Percentiles rank a stretch among this genome's conserved stretches.
Evolutionary conservation across 2,888 invertebrate genomes (phyloP).

Genomic region (Psylliodes chrysocephalus): DNA sequence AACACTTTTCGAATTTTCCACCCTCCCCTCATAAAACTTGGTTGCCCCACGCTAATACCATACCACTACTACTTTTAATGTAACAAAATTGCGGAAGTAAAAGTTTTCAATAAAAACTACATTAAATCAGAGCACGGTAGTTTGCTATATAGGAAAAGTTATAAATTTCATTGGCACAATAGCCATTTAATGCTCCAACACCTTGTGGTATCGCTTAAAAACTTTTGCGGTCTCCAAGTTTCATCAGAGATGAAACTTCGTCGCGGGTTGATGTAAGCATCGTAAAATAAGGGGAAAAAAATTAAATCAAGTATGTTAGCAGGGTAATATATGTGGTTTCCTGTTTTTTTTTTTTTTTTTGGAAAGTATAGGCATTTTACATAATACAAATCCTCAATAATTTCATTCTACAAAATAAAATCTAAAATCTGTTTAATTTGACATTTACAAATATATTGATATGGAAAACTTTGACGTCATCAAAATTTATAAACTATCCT

Average conservation of each 20-base stretch:
- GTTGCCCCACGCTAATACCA: not conserved
- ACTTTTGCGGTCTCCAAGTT: constrained; percentile 62
- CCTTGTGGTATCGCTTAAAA: constrained; percentile 59
- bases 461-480: too few relatives aligned
- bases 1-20: not conserved
- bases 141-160: constrained; percentile 44
- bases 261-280: constrained; percentile 27
- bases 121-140: constrained; percentile 18
- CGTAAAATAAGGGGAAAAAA: not conserved
- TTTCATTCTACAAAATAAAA: too few relatives aligned
- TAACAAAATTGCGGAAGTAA: not conserved
- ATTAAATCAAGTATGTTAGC: too few relatives aligned
- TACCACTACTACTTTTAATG: constrained; percentile 5
- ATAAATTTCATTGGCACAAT: constrained; percentile 57
- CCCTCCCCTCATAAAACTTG: not conserved
- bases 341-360: too few relatives aligned
- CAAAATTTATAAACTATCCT: too few relatives aligned
- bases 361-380: too few relatives aligned
- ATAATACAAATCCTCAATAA: too few relatives aligned
- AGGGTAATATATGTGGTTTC: too few relatives aligned
- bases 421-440: too few relatives aligned
- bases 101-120: constrained; percentile 21
- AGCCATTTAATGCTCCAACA: constrained; percentile 53
- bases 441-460: too few relatives aligned
- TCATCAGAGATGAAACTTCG: constrained; percentile 61